Evolutionary conservation across 2,888 invertebrate genomes (phyloP), one percentile per base, ranked within the genome.

Genomic region (Chirona hameri): DNA sequence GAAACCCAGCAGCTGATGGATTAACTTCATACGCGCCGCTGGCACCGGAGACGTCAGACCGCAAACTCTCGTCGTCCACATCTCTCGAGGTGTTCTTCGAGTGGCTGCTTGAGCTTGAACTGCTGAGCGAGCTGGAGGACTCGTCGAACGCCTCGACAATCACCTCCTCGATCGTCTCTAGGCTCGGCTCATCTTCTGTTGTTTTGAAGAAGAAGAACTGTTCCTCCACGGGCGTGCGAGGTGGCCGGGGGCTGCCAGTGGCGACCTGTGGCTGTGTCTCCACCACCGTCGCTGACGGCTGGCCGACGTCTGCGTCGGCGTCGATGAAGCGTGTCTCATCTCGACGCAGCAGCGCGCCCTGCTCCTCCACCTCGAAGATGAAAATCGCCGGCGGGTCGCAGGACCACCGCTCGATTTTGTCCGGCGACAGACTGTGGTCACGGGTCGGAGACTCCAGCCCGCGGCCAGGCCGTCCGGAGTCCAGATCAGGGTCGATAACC

Each of bases 121-220:
- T 76, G 76, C 12, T 27, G 18, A 31, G 31, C 5, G 72, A 76
- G 46, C 21, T 24, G 46, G 39, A 76, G 0, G 46, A 27, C 31
- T 76, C 76, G 46, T 76, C 76, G 12, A 76, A 76, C 14, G 76
- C 76, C 76, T 76, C 76, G 9, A 39, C 46, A 24, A 76, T 76
- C 46, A 46, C 76, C 24, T 76, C 76, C 24, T 76, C 76, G 46
- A 76, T 76, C 21, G 76, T 76, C 10, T 76, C 76, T 7, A 76
- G 46, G 24, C 76, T 76, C 27, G 24, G 21, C 46, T 76, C 76
- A 24, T 76, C 76, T 24, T 76, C 76, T 10, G 76, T 76, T 0
- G 27, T 27, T 12, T 76, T 39, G 24, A 76, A 76, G 24, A 76
- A 76, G 46, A 76, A 76, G 12, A 76, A 46, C 21, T 46, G 39